Conservation (phyloP, 2,113 vertebrate genomes). For the Eleginops maclovinus region DNA sequence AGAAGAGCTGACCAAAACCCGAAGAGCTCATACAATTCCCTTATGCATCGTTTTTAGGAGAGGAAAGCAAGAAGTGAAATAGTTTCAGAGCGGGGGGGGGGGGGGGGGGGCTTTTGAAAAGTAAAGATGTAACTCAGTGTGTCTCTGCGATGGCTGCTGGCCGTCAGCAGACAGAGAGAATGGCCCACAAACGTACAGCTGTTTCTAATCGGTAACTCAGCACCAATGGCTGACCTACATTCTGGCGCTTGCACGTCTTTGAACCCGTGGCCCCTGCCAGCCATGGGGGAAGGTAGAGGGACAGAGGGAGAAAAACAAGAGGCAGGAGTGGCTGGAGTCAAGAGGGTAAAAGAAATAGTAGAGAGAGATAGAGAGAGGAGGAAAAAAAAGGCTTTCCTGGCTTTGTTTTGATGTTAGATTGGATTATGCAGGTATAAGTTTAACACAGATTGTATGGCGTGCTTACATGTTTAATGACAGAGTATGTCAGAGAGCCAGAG, state of each 20-base stretch:
- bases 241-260: conserved; percentile 78
- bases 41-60: conserved; percentile 49
- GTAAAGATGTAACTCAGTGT: conserved; percentile 27
- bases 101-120: conserved; percentile 16
- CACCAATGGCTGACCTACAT: conserved; percentile 83
- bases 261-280: conserved; percentile 78
- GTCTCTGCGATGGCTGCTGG: conserved; percentile 40
- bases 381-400: not conserved
- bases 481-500: conserved; percentile 47
- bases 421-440: conserved; percentile 42
- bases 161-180: conserved; percentile 61
- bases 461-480: conserved; percentile 61
- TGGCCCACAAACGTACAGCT: conserved; percentile 78
- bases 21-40: conserved; percentile 22
- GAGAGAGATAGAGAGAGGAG: not conserved
- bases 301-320: conserved; percentile 73
- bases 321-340: conserved; percentile 58
- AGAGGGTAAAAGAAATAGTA: conserved; percentile 40
- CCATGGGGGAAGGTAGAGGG: conserved; percentile 74
- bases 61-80: conserved; percentile 38
- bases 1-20: conserved; percentile 32
- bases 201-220: conserved; percentile 85
- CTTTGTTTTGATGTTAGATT: conserved; percentile 1
- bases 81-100: conserved; percentile 24
- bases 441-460: conserved; percentile 39